Conservation (phyloP, 2,113 vertebrate genomes). For the Gambusia affinis region DNA sequence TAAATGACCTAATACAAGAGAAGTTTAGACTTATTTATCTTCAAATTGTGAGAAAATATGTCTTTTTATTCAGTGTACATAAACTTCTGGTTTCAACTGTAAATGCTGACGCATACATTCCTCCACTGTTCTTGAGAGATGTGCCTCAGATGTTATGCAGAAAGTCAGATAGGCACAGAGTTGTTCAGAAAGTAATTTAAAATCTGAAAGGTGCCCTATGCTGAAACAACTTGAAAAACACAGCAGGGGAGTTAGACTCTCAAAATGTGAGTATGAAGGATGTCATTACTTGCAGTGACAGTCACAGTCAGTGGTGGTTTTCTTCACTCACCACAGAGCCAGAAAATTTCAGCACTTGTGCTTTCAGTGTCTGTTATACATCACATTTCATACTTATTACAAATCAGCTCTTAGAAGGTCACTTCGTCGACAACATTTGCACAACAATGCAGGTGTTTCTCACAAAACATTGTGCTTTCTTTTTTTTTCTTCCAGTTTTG, state of each 20-base stretch:
- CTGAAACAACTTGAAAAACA: slow-evolving; percentile 2
- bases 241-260: slow-evolving; percentile 4
- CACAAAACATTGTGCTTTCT: not conserved
- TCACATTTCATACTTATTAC: slow-evolving; percentile 4
- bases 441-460: not conserved
- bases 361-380: not conserved
- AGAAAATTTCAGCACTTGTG: not conserved
- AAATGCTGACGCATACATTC: not conserved
- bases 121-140: not conserved
- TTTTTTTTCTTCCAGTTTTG: not conserved
- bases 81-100: not conserved
- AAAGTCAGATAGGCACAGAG: not conserved
- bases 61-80: too few species aligned
- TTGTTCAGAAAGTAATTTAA: not conserved
- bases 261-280: not conserved
- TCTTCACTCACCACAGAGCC: not conserved
- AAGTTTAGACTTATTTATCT: too few species aligned
- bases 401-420: slow-evolving; percentile 2
- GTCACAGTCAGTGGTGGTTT: not conserved
- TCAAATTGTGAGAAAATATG: too few species aligned
- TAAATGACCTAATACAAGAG: too few species aligned
- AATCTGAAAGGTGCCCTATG: not conserved
- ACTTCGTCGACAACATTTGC: slow-evolving; percentile 18
- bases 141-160: not conserved
- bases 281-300: slow-evolving; percentile 8